Evolutionary conservation across 2,888 invertebrate genomes (phyloP).

Genomic region (Chydorus sphaericus): DNA sequence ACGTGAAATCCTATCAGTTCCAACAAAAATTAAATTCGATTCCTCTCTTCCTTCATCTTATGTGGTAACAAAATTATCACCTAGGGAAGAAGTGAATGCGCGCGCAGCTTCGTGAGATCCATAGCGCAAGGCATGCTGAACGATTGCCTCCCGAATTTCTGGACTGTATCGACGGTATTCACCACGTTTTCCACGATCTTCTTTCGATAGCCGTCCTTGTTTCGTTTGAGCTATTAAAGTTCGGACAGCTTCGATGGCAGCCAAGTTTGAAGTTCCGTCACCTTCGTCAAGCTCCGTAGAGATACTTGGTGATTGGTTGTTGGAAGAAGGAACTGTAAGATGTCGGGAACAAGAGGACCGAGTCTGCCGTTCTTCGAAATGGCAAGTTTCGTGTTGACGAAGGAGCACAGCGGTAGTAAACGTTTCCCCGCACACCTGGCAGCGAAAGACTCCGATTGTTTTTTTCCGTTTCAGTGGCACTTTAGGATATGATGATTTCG

Average conservation of each 20-base stretch:
- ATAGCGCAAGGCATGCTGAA: constrained; percentile 22
- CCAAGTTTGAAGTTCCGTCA: constrained; percentile 19
- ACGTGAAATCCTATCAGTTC: constrained; percentile 22
- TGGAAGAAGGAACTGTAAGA: neutral
- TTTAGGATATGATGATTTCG: neutral
- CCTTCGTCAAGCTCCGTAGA: neutral
- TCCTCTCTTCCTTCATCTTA: no score
- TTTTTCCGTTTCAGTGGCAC: neutral
- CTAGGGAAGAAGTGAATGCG: constrained; percentile 21
- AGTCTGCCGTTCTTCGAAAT: neutral
- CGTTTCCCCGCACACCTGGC: neutral
- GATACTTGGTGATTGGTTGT: neutral
- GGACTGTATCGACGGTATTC: constrained; percentile 23
- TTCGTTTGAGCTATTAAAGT: constrained; percentile 19
- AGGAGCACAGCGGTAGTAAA: neutral
- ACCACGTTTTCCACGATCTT: constrained; percentile 22
- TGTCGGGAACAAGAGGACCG: neutral
- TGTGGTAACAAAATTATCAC: neutral
- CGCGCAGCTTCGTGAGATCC: constrained; percentile 21
- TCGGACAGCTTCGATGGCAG: constrained; percentile 23
- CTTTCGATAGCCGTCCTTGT: constrained; percentile 18
- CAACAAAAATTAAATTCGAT: no score
- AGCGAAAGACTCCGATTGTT: neutral
- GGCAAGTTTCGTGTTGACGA: neutral
- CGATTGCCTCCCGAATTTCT: constrained; percentile 23